phyloP scores from a whole-genome alignment of 2,113 vertebrate species.

The Cyanoramphus novaezelandiae region DNA sequence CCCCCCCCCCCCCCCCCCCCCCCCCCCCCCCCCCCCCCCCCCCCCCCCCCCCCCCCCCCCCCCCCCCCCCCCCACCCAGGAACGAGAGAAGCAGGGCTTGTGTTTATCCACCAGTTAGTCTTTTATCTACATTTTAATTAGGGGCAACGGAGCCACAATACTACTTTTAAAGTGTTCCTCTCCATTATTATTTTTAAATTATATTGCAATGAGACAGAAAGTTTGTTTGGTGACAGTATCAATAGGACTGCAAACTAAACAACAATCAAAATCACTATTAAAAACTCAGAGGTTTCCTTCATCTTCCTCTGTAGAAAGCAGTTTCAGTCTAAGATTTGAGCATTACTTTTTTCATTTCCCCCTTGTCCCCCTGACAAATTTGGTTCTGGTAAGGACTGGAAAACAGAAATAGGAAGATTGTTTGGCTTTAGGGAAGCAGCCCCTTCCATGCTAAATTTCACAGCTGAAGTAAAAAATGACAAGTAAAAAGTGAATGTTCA shows the following conservation, averaged over 20 bases:
- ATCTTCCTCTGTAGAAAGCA: not conserved
- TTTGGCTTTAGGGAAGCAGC: not conserved
- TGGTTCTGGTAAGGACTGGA: not conserved
- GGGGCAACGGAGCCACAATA: not conserved
- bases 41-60: too few species aligned
- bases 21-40: too few species aligned
- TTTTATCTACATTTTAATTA: not conserved
- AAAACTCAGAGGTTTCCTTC: not conserved
- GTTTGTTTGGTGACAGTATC: not conserved
- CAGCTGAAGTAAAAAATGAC: not conserved
- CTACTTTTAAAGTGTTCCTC: not conserved
- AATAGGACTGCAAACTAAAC: not conserved
- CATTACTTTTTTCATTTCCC: not conserved
- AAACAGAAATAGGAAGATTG: not conserved
- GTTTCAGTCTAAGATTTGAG: not conserved
- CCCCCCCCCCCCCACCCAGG: too few species aligned
- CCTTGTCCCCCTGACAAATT: not conserved
- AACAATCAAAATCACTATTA: not conserved
- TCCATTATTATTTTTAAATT: not conserved
- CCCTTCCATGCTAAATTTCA: accelerated
- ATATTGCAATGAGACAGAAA: not conserved
- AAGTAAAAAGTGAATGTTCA: not conserved
- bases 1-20: too few species aligned
- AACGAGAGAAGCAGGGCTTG: not conserved
- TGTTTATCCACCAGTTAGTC: not conserved